Conservation (phyloP, 2,888 invertebrate species). For the Troglohyphantes excavatus region DNA sequence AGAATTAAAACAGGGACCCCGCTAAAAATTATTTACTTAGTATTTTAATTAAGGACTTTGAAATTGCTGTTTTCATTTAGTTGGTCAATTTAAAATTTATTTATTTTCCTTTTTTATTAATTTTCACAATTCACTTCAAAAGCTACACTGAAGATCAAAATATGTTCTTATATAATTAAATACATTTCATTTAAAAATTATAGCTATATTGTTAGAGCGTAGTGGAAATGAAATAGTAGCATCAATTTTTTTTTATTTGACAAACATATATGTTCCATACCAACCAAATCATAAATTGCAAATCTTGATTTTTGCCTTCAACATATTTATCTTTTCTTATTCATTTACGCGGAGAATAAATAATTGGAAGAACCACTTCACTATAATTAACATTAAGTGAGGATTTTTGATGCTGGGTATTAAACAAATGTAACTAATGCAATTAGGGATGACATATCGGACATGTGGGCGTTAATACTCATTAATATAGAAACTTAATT, state of each 20-base stretch:
- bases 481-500: constrained; percentile 29
- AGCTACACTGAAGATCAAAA: too few species aligned
- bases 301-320: not conserved
- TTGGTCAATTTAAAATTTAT: too few species aligned
- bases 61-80: too few species aligned
- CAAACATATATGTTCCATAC: not conserved
- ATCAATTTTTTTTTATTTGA: not conserved
- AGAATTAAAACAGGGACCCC: too few species aligned
- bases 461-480: constrained; percentile 45
- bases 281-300: not conserved
- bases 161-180: too few species aligned
- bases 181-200: too few species aligned
- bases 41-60: too few species aligned
- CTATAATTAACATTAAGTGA: constrained; percentile 60
- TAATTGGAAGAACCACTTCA: constrained; percentile 44
- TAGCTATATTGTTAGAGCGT: too few species aligned
- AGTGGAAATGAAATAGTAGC: not conserved
- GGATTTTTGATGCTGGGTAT: constrained; percentile 64
- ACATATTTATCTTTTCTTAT: constrained; percentile 18
- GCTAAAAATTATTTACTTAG: too few species aligned
- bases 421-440: constrained; percentile 62
- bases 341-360: constrained; percentile 29
- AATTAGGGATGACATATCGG: constrained; percentile 60
- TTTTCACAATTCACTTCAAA: too few species aligned
- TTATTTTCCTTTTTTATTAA: too few species aligned